Evolutionary conservation across 2,113 vertebrate species (phyloP), one percentile per base, ranked within the genome.

Genomic region (Cavia porcellus): DNA sequence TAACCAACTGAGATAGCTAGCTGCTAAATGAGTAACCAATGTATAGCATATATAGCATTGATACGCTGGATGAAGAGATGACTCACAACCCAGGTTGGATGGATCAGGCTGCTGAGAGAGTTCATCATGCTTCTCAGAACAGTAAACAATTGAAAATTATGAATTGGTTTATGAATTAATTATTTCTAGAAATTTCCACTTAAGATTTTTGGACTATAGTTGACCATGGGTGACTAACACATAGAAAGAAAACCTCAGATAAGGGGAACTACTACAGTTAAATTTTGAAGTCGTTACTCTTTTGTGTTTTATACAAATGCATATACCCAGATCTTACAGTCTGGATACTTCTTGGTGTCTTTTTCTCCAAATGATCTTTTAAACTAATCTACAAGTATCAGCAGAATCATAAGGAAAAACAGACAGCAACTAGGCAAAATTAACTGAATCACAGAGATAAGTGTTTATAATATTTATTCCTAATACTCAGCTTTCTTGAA

Each of bases 231-330:
- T 55, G 30, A 52, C 20, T 45, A 25, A 47, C 30, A 93, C 0
- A 15, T 57, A 38, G 30, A 93, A n/a, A 77, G 35, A 86, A 77
- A 86, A 12, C 7, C 12, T 3, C 62, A n/a, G 20, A 25, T 62
- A 47, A 62, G 12, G 30, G 19, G 30, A 7, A 35, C 50, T 35
- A 81, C 11, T 89, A 7, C 30, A 64, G 47, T 50, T 89, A 24
- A 8, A 35, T 28, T 84, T 84, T 83, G 57, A 90, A 52, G 84
- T 86, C 3, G 95, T 96, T 70, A 66, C n/a, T 70, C 35, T 42
- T 95, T 66, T 93, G n/a, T 85, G 11, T 88, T 93, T 89, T 81
- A 70, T 55, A 42, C 45, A 80, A 94, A 75, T 64, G n/a, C n/a
- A 64, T 20, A 57, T 1, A 42, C 4, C n/a, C 59, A 75, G 14